Percentiles rank a stretch among this genome's conserved stretches.
These are phyloP conservation scores for Harpagifer antarcticus DNA, from an alignment of 2,797 vertebrate genomes.

Conservation along the genomic window DNA sequence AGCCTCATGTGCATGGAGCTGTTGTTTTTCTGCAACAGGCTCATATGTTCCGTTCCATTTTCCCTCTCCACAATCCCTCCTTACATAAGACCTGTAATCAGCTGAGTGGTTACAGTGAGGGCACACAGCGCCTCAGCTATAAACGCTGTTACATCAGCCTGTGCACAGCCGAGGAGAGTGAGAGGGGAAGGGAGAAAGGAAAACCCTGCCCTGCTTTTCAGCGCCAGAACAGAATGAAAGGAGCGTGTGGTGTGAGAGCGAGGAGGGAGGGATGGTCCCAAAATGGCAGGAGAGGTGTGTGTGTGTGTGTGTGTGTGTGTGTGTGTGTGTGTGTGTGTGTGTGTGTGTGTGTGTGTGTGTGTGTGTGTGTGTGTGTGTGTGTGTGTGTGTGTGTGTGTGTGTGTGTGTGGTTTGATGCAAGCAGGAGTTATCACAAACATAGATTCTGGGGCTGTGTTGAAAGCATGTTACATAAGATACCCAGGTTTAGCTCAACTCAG, in stretches of 20 bases:
- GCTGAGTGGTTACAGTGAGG: constrained; percentile 84
- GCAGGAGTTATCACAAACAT: constrained; percentile 62
- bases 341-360: background rate
- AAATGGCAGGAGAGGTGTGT: constrained; percentile 22
- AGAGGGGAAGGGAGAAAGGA: constrained; percentile 57
- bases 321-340: background rate
- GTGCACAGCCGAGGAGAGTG: constrained; percentile 44
- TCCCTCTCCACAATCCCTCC: constrained; percentile 73
- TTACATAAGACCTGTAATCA: constrained; percentile 88
- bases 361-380: background rate
- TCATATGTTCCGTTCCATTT: constrained; percentile 83
- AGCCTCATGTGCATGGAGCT: constrained; percentile 24
- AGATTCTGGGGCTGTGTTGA: constrained; percentile 73
- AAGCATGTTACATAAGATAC: constrained; percentile 81
- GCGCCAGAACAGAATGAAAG: constrained; percentile 76
- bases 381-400: no score
- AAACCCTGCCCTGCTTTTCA: constrained; percentile 83
- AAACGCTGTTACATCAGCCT: constrained; percentile 79
- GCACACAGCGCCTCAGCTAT: constrained; percentile 67
- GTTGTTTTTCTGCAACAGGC: constrained; percentile 64
- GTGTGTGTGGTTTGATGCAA: constrained; percentile 25
- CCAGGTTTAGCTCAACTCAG: constrained; percentile 73
- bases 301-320: background rate
- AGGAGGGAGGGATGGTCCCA: constrained; percentile 47
- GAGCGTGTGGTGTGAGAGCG: constrained; percentile 62